Evolutionary conservation across 2,888 invertebrate genomes (phyloP).

Genomic region (Mayetiola destructor): DNA sequence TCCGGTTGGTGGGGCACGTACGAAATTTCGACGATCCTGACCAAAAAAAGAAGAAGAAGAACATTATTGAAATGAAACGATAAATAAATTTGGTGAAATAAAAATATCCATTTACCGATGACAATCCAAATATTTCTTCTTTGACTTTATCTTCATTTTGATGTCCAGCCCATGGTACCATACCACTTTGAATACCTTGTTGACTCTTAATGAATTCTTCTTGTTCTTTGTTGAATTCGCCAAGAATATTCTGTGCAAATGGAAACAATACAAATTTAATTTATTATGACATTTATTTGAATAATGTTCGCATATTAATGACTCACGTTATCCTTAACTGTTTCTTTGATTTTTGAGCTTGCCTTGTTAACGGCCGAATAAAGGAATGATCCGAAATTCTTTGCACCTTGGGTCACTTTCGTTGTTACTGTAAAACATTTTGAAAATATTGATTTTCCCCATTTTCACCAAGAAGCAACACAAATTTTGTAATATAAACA

Average conservation of each 20-base stretch:
- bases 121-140: conserved; percentile 87
- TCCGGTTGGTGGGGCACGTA: conserved; percentile 89
- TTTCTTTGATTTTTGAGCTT: conserved; percentile 89
- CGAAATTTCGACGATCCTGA: conserved; percentile 91
- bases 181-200: conserved; percentile 51
- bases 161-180: conserved; percentile 90
- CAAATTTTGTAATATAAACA: no score
- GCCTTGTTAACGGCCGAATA: conserved; percentile 94
- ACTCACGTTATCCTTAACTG: conserved; percentile 90
- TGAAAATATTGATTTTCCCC: no score
- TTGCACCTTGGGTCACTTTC: conserved; percentile 78
- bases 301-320: neutral
- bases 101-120: conserved; percentile 49
- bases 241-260: conserved; percentile 69
- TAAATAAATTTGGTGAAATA: neutral
- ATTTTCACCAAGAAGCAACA: no score
- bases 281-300: neutral
- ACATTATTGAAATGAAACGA: conserved; percentile 17
- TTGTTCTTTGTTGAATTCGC: conserved; percentile 94
- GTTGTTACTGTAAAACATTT: conserved; percentile 53
- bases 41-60: neutral
- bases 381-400: conserved; percentile 81
- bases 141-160: conserved; percentile 88
- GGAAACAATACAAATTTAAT: conserved; percentile 13
- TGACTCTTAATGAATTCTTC: conserved; percentile 89